Percentiles rank a stretch among this genome's conserved stretches.
These are phyloP conservation scores for Tympanoctomys barrerae DNA, from an alignment of 2,797 vertebrate genomes.

Conservation along the genomic window DNA sequence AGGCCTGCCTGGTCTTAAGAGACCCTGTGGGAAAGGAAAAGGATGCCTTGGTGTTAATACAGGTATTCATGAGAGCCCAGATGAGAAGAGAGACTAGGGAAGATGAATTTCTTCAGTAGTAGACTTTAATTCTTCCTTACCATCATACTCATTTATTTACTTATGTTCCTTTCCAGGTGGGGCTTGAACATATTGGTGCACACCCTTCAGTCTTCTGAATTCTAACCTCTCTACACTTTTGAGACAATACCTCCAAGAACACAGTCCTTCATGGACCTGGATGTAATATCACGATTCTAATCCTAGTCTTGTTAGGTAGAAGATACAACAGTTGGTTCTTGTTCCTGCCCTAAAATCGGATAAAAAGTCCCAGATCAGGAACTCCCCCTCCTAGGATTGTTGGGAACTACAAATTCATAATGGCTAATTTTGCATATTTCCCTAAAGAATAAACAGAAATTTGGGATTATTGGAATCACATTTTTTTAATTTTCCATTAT, in stretches of 20 bases:
- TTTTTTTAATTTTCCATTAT: background rate
- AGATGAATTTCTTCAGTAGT: background rate
- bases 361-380: background rate
- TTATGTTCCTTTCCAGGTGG: background rate
- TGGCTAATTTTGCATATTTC: background rate
- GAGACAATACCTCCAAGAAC: background rate
- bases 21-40: background rate
- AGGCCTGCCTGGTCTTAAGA: background rate
- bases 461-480: background rate
- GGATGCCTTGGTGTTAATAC: background rate
- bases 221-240: background rate
- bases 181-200: background rate
- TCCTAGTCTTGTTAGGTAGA: background rate
- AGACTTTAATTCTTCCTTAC: background rate
- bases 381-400: background rate
- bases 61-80: background rate
- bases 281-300: background rate
- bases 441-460: background rate
- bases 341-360: background rate
- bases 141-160: background rate
- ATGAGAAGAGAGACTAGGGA: background rate
- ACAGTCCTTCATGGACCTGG: background rate
- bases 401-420: background rate
- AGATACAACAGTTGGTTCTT: background rate
- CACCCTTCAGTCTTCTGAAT: background rate